Evolutionary conservation across 2,113 vertebrate species (phyloP), one percentile per base, ranked within the genome.

Genomic region (Cyanoderma ruficeps): DNA sequence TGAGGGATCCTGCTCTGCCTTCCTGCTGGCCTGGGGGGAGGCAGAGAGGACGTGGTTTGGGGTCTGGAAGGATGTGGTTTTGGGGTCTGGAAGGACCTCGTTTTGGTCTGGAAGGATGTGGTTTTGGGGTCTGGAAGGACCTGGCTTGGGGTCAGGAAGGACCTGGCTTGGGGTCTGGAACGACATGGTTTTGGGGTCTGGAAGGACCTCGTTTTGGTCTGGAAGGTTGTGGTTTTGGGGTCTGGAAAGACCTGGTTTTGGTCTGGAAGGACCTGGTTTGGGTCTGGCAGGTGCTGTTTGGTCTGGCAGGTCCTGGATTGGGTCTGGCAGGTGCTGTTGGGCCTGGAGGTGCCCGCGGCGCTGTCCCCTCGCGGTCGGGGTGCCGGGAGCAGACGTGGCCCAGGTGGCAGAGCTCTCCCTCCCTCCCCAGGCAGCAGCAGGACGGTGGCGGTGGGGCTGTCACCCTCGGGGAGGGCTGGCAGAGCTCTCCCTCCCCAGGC

Each of bases 1-100:
- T 9, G 89, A 86, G 89, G 67, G 87, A 44, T 41, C 79, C 72
- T 90, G 11, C 72, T 87, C 59, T 65, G 88, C 85, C 92, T 76
- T 79, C 65, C 91, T 17, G 13, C 67, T 31, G 39, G 83, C 30
- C 68, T 33, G 69, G 64, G 25, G 41, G 14, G 8, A 60, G 33
- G 42, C 50, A 27, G 79, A 35, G 56, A 81, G 80, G 72, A 89
- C 46, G 10, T 46, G 46, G 12, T 23, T 37, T 37, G 37, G 37
- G 37, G 10, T 10, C 37, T 37, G 37, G 37, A 37, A 37, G 37
- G 37, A 37, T 10, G 8, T 37, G 37, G 10, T 37, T 37, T 37
- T 37, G 37, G 37, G 37, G 37, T 37, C 37, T 37, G 37, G 37
- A 37, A 37, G 37, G 37, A 37, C 10, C 37, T 37, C 8, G 37